These are phyloP conservation scores for Toxostoma redivivum DNA, from an alignment of 2,113 vertebrate genomes.

Conservation along the genomic window DNA sequence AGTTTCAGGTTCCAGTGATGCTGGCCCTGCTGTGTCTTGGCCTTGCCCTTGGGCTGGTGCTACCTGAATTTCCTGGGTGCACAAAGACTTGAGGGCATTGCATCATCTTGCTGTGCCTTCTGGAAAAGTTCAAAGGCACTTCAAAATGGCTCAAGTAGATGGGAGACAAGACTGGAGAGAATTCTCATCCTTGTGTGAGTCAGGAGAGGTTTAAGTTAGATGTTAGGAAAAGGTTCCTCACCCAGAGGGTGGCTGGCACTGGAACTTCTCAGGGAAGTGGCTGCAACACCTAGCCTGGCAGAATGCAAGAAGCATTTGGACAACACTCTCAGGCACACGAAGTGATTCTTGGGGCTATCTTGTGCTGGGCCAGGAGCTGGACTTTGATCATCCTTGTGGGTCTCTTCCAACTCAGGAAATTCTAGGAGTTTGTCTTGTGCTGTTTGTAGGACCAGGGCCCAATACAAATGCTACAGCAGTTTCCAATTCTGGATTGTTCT, in stretches of 20 bases:
- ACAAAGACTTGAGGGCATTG: not conserved
- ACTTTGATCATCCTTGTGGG: not conserved
- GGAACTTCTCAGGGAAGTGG: not conserved
- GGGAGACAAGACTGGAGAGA: not conserved
- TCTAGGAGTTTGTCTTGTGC: not conserved
- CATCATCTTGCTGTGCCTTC: not conserved
- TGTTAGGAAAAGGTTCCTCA: not conserved
- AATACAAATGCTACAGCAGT: not conserved
- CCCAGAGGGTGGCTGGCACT: not conserved
- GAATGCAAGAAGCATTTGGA: not conserved
- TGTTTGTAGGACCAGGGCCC: not conserved
- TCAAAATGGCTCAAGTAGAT: not conserved
- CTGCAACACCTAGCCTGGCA: not conserved
- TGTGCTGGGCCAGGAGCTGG: not conserved
- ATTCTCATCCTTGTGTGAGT: not conserved
- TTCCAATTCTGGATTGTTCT: not conserved
- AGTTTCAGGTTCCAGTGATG: not conserved
- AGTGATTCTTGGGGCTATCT: not conserved
- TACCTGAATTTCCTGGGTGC: not conserved
- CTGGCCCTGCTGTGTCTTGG: not conserved
- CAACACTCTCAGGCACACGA: not conserved
- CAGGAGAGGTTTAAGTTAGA: not conserved
- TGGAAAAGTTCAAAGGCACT: not conserved
- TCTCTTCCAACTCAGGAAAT: not conserved
- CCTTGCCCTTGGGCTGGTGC: not conserved